Evolutionary conservation across 2,888 invertebrate genomes (phyloP).

Genomic region (Oxystoma pomonae): DNA sequence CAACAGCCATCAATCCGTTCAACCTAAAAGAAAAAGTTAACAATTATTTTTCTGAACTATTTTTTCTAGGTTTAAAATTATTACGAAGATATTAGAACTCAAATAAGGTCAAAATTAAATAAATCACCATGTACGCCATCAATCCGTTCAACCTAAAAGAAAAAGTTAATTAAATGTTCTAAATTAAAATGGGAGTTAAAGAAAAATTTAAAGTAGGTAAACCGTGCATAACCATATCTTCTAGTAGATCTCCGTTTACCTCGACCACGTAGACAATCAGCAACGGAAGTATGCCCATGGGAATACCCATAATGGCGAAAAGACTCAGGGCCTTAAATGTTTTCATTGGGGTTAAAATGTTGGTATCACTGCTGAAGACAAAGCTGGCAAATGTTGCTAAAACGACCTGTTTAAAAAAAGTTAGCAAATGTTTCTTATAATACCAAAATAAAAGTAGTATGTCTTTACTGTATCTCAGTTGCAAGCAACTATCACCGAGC

Average conservation of each 20-base stretch:
- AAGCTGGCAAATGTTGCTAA: slow-evolving; percentile 81
- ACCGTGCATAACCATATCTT: not conserved
- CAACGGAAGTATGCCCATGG: slow-evolving; percentile 76
- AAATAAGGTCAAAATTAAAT: too few species aligned
- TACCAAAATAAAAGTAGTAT: too few species aligned
- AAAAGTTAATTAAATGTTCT: not conserved
- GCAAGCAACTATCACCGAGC: too few species aligned
- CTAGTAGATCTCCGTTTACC: slow-evolving; percentile 56
- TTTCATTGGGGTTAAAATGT: slow-evolving; percentile 73
- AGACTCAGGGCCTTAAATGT: slow-evolving; percentile 85
- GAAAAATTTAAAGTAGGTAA: not conserved
- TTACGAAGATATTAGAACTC: too few species aligned
- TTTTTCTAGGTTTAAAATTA: too few species aligned
- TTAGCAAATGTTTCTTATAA: too few species aligned
- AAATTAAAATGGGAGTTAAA: not conserved
- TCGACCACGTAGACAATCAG: slow-evolving; percentile 69
- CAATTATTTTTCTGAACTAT: too few species aligned
- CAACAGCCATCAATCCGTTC: too few species aligned
- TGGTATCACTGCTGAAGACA: slow-evolving; percentile 52
- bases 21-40: not conserved
- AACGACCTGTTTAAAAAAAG: slow-evolving; percentile 59
- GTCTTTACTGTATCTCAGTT: too few species aligned
- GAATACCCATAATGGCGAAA: slow-evolving; percentile 84
- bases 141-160: not conserved
- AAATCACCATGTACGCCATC: too few species aligned